These are phyloP conservation scores for Mustela nigripes DNA, from an alignment of 2,113 vertebrate species.

Conservation along the genomic window DNA sequence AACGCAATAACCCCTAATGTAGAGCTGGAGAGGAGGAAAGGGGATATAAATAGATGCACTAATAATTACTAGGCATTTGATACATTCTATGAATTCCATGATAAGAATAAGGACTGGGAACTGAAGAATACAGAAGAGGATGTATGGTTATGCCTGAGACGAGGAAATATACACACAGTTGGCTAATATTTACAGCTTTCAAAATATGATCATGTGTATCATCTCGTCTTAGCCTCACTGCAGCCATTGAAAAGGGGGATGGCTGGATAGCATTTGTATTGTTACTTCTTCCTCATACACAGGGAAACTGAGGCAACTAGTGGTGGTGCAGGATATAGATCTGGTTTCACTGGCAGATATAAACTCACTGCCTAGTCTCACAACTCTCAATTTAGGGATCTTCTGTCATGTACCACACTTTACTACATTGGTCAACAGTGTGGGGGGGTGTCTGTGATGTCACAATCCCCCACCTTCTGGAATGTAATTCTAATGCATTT, in stretches of 20 bases:
- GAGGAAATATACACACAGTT: not conserved
- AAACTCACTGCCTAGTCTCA: not conserved
- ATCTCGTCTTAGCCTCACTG: not conserved
- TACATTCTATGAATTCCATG: not conserved
- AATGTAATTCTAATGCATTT: not conserved
- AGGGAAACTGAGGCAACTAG: not conserved
- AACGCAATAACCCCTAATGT: not conserved
- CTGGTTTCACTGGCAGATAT: constrained; percentile 16
- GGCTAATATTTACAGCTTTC: constrained; percentile 35
- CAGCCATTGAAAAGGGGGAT: not conserved
- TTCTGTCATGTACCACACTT: not conserved
- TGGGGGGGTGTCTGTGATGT: not conserved
- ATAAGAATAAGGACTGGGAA: not conserved
- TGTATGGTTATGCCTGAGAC: not conserved
- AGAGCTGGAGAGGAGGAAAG: not conserved
- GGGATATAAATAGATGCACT: not conserved
- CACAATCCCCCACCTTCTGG: not conserved
- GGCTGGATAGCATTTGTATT: not conserved
- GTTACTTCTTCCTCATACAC: not conserved
- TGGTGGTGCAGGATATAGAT: not conserved
- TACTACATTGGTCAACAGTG: not conserved
- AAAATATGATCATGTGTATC: not conserved
- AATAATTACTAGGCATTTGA: constrained; percentile 14
- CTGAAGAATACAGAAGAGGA: not conserved
- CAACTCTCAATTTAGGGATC: not conserved